Evolutionary conservation across 2,113 vertebrate genomes (phyloP).

Genomic region (Himantopus leucocephalus): DNA sequence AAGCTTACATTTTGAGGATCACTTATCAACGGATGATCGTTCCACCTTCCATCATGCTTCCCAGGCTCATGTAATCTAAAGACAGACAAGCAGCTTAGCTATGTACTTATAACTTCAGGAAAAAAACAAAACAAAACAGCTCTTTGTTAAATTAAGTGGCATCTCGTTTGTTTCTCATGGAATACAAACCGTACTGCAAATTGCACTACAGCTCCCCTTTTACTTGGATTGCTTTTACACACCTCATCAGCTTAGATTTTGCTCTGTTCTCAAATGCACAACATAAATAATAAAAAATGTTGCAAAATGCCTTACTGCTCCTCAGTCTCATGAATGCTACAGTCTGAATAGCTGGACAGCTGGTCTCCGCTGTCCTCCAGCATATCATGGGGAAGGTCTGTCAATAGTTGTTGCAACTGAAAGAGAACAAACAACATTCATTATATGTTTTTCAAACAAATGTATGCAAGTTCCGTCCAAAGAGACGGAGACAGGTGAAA

Average conservation of each 20-base stretch:
- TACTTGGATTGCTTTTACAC: background rate
- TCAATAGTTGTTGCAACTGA: constrained; percentile 91
- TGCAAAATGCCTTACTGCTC: constrained; percentile 76
- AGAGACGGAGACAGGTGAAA: background rate
- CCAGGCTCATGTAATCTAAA: constrained; percentile 75
- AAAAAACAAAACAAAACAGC: background rate
- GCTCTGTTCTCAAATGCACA: background rate
- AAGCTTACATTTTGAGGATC: constrained; percentile 74
- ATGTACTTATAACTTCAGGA: background rate
- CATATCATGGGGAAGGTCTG: constrained; percentile 96
- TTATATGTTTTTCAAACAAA: background rate
- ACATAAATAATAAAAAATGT: background rate
- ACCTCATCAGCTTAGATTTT: background rate
- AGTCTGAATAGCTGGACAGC: constrained; percentile 79
- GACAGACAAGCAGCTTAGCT: background rate
- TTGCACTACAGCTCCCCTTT: background rate
- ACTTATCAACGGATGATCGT: constrained; percentile 60
- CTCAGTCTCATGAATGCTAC: constrained; percentile 73
- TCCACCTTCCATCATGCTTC: constrained; percentile 75
- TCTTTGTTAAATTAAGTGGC: background rate
- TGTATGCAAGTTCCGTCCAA: background rate
- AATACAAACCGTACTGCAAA: background rate
- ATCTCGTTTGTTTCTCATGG: background rate
- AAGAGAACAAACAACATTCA: background rate
- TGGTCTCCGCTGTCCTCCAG: constrained; percentile 92